Evolutionary conservation across 2,113 vertebrate genomes (phyloP).

Genomic region (Verasper variegatus): DNA sequence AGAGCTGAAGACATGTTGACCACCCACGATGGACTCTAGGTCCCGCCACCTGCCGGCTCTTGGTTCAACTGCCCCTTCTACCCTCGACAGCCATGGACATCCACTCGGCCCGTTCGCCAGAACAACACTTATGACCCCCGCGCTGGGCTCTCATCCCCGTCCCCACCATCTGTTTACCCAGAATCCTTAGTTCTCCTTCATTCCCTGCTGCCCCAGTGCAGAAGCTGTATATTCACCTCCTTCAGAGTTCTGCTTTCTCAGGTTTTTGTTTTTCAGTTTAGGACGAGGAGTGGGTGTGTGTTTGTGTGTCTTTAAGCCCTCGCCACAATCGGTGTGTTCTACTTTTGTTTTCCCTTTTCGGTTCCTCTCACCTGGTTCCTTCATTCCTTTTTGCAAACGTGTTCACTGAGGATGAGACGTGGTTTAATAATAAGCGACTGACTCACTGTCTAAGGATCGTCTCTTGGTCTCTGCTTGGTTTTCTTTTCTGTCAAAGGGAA

Average conservation of each 20-base stretch:
- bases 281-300: conserved; percentile 38
- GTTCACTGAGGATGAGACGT: conserved; percentile 42
- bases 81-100: conserved; percentile 63
- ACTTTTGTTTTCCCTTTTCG: background rate
- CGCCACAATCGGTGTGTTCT: conserved; percentile 25
- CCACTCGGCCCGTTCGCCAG: conserved; percentile 38
- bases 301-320: conserved; percentile 49
- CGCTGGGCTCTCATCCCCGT: conserved; percentile 38
- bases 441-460: conserved; percentile 56
- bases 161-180: conserved; percentile 15
- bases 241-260: conserved; percentile 77
- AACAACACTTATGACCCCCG: conserved; percentile 40
- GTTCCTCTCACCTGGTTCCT: conserved; percentile 38
- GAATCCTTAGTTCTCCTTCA: conserved; percentile 61
- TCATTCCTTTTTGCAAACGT: conserved; percentile 48
- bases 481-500: conserved; percentile 70
- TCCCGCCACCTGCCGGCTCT: conserved; percentile 46
- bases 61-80: conserved; percentile 46
- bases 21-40: conserved; percentile 88
- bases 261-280: conserved; percentile 62
- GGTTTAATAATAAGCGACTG: conserved; percentile 50
- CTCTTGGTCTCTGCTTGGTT: conserved; percentile 55
- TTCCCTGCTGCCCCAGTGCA: conserved; percentile 64
- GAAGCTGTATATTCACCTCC: conserved; percentile 39
- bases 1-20: conserved; percentile 92